Evolutionary conservation across 2,113 vertebrate species (phyloP), one percentile per base, ranked within the genome.

Genomic region (Propithecus coquereli): DNA sequence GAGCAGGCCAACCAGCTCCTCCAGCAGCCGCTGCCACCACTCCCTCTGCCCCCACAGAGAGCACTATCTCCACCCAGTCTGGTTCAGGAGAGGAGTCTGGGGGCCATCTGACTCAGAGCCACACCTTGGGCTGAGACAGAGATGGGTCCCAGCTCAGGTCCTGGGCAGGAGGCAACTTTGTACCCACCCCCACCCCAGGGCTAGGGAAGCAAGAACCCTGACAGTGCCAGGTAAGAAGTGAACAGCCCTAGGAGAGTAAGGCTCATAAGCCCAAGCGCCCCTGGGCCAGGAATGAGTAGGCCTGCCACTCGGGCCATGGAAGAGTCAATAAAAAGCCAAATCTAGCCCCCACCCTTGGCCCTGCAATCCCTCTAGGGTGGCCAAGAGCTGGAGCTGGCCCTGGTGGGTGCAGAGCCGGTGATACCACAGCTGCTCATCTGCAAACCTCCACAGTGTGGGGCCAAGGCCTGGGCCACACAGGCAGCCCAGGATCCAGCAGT

Each of bases 1-100:
- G 52, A 95, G 94, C 50, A n/a, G 95, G 96, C 76, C 66, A 97
- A 97, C 96, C 77, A 20, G 97, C 96, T 97, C 65, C 93, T 86
- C 95, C 54, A 47, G 95, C 88, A 30, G 80, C 83, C 37, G 37
- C 59, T 76, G 63, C 70, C 40, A 70, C 86, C 76, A 63, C 80
- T 87, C 40, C 65, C 77, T 54, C 57, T 13, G 25, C 54, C 87
- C 66, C 32, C 18, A 80, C 34, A 70, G 50, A 84, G 25, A 92
- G 82, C n/a, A 10, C 74, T 43, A 52, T 71, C 80, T 93, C 73
- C 59, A 93, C 40, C 6, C 52, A 85, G 52, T 34, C 61, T 45
- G 71, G 43, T 40, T 50, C 43, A 14, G 43, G n/a, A 87, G 43
- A 34, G 14, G 50, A 32, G n/a, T 52, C 43, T n/a, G 25, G 47